A percentile compares a stretch with the other conserved stretches of the same genome.
Conservation (phyloP, 1,140 invertebrate genomes). For the Drosophila hydei region DNA sequence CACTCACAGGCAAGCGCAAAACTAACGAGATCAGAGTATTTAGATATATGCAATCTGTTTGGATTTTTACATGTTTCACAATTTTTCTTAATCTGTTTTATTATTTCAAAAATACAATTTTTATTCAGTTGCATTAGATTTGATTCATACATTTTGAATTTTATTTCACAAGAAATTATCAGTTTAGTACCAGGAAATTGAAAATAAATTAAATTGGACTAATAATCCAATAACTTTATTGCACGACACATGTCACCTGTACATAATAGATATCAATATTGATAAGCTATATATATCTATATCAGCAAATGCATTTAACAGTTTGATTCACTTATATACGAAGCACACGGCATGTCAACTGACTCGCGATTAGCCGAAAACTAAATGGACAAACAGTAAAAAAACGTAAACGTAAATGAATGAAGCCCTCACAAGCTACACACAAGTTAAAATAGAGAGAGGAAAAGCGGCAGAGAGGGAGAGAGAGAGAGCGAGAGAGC, state of each 20-base stretch:
- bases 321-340: too few species aligned
- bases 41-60: background rate
- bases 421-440: too few species aligned
- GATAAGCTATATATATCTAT: too few species aligned
- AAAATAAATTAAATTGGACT: too few species aligned
- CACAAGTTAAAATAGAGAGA: background rate
- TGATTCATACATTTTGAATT: background rate
- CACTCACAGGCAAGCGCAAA: constrained; percentile 4
- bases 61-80: constrained; percentile 2
- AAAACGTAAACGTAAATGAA: too few species aligned
- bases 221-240: too few species aligned
- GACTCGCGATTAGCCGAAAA: background rate
- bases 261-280: too few species aligned
- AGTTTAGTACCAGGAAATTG: too few species aligned
- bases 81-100: background rate
- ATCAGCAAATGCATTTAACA: too few species aligned
- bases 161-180: too few species aligned
- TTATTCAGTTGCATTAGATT: background rate
- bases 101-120: background rate
- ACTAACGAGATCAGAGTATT: constrained; percentile 6
- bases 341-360: background rate
- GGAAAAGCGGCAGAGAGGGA: background rate
- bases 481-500: background rate
- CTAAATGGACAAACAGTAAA: background rate
- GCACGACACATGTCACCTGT: too few species aligned